phyloP scores from a whole-genome alignment of 2,888 invertebrate species.

The Apamea anceps region DNA sequence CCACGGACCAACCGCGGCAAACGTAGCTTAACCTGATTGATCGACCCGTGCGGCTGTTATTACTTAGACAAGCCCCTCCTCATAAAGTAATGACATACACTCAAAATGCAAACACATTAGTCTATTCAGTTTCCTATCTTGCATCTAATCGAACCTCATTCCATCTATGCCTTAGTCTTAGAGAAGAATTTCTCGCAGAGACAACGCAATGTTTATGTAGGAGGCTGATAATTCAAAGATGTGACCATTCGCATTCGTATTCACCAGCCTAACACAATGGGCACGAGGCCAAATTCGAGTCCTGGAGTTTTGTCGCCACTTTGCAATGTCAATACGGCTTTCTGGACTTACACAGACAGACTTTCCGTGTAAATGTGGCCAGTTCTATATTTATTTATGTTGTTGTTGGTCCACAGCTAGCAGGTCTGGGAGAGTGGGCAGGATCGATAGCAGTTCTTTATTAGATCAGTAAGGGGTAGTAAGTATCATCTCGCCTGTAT shows the following conservation, averaged over 20 bases:
- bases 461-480: background rate
- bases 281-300: conserved; percentile 34
- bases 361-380: conserved; percentile 24
- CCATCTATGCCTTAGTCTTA: background rate
- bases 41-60: no score
- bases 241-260: conserved; percentile 45
- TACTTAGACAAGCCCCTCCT: no score
- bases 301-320: conserved; percentile 30
- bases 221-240: conserved; percentile 42
- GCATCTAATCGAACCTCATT: conserved; percentile 12
- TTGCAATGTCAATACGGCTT: conserved; percentile 41
- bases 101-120: background rate
- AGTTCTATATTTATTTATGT: conserved; percentile 19
- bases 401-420: background rate
- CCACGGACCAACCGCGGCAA: no score
- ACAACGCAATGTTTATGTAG: conserved; percentile 52
- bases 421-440: background rate
- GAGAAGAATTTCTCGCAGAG: conserved; percentile 20
- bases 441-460: conserved; percentile 3
- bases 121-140: background rate
- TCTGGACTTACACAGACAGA: conserved; percentile 34
- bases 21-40: no score
- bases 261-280: conserved; percentile 28
- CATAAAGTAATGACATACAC: background rate
- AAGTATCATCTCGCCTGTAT: background rate